phyloP scores from a whole-genome alignment of 2,888 invertebrate species.

The Seladonia tumulorum region DNA sequence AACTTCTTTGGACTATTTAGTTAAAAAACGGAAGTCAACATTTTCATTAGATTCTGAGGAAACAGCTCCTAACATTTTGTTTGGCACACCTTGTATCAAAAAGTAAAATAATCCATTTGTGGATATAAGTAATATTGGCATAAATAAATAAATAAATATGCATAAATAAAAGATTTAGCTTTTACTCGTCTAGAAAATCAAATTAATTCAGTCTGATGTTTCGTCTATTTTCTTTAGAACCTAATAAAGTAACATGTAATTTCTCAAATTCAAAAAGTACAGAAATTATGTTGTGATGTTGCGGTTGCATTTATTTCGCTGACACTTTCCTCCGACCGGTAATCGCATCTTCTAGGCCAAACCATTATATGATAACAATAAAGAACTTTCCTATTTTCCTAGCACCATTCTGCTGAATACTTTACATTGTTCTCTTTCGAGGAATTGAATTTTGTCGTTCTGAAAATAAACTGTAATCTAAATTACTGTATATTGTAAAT shows the following conservation, averaged over 20 bases:
- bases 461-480: neutral
- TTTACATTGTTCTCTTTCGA: neutral
- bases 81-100: neutral
- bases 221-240: neutral
- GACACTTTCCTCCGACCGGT: neutral
- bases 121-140: neutral
- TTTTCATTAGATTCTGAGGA: too few species aligned
- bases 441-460: neutral
- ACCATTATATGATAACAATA: conserved; percentile 10
- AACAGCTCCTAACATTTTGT: too few species aligned
- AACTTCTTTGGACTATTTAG: too few species aligned
- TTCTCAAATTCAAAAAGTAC: neutral
- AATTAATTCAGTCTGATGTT: neutral
- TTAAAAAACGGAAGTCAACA: too few species aligned
- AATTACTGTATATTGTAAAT: neutral
- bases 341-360: conserved; percentile 5
- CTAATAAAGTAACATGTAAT: neutral
- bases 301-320: neutral
- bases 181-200: neutral
- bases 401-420: neutral
- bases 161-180: neutral
- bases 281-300: conserved; percentile 1
- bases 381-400: conserved; percentile 7
- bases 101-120: neutral
- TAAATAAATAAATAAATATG: too few species aligned